Conservation (phyloP, 2,113 vertebrate genomes). For the Speoplatyrhinus poulsoni region DNA sequence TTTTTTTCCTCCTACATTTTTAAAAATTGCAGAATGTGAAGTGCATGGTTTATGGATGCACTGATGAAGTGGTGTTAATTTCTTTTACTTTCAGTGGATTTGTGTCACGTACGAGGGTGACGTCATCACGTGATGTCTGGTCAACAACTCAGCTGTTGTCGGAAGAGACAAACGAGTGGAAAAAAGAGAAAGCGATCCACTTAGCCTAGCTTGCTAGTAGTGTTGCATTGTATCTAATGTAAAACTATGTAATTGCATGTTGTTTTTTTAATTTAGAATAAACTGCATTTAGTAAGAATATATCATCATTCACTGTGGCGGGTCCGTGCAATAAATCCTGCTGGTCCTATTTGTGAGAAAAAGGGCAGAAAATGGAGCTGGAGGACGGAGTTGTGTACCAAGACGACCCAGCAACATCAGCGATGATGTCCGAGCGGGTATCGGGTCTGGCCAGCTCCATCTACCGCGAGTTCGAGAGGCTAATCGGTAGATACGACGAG, state of each 20-base stretch:
- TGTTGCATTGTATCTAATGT: not conserved
- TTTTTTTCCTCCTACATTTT: too few species aligned
- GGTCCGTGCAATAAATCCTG: constrained; percentile 8
- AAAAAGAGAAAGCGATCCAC: constrained; percentile 29
- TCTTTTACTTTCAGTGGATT: too few species aligned
- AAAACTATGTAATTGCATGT: not conserved
- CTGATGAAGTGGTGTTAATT: too few species aligned
- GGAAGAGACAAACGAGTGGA: constrained; percentile 11
- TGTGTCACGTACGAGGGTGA: not conserved
- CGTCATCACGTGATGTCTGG: constrained; percentile 6
- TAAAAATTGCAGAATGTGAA: too few species aligned
- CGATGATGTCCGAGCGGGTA: constrained; percentile 95
- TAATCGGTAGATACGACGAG: constrained; percentile 95
- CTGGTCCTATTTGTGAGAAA: constrained; percentile 8
- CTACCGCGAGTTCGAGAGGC: constrained; percentile 95
- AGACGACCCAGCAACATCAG: constrained; percentile 93
- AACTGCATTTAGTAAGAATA: not conserved
- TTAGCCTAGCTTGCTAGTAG: constrained; percentile 25
- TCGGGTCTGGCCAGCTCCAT: constrained; percentile 96
- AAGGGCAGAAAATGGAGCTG: constrained; percentile 75
- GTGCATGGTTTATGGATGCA: too few species aligned
- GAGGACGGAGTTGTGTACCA: constrained; percentile 93
- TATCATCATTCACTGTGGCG: constrained; percentile 2
- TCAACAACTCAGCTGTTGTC: constrained; percentile 45
- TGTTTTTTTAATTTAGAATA: too few species aligned